phyloP scores from a whole-genome alignment of 2,113 vertebrate species.

The Dromaius novaehollandiae region DNA sequence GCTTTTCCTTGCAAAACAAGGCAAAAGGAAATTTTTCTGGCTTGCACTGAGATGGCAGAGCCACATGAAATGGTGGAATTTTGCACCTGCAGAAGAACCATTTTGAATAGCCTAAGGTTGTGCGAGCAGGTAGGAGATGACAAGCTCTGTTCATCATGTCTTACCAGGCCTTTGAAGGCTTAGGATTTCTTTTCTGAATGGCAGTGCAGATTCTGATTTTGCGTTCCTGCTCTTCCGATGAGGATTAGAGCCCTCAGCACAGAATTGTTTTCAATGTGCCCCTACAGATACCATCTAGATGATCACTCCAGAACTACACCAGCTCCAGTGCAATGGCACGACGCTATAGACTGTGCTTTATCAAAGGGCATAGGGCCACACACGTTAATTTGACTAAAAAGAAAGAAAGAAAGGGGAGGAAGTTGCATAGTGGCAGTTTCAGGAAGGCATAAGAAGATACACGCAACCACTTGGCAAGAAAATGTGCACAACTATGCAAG shows the following conservation, averaged over 20 bases:
- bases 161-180: neutral
- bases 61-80: neutral
- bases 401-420: neutral
- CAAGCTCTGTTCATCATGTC: neutral
- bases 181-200: neutral
- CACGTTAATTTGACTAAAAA: slow-evolving; percentile 43
- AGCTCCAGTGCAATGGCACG: neutral
- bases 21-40: neutral
- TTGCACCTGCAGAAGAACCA: neutral
- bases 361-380: neutral
- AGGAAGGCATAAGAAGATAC: slow-evolving; percentile 50
- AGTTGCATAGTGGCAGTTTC: slow-evolving; percentile 18
- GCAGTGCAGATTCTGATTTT: neutral
- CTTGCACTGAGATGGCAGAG: rapidly evolving
- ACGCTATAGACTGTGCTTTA: neutral
- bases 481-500: neutral
- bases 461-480: slow-evolving; percentile 47
- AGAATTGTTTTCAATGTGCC: neutral
- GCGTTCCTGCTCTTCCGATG: neutral
- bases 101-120: neutral
- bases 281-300: neutral
- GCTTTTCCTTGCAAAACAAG: neutral
- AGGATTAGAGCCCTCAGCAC: neutral
- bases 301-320: neutral
- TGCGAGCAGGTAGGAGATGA: neutral